These are phyloP conservation scores for Scopus umbretta DNA, from an alignment of 2,113 vertebrate genomes.

Conservation along the genomic window DNA sequence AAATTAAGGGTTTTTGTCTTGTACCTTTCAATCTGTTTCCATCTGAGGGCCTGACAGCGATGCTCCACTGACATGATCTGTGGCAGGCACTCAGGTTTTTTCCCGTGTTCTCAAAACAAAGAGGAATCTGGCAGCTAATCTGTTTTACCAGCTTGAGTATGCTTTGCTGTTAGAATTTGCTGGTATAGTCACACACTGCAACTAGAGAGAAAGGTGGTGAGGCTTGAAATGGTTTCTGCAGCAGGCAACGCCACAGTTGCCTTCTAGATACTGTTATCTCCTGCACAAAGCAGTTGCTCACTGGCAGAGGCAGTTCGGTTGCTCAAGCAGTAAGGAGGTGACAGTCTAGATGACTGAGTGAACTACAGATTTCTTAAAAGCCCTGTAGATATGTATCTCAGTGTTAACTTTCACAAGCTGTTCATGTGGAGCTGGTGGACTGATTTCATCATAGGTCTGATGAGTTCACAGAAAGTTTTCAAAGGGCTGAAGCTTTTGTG, in stretches of 20 bases:
- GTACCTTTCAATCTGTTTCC: neutral
- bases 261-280: neutral
- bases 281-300: neutral
- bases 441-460: neutral
- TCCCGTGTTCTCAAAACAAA: neutral
- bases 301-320: neutral
- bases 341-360: neutral
- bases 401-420: neutral
- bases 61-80: accelerated
- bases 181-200: neutral
- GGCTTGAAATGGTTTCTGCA: neutral
- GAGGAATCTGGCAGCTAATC: neutral
- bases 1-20: neutral
- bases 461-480: neutral
- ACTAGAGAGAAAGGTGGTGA: neutral
- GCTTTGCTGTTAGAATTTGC: neutral
- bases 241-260: neutral
- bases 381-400: neutral
- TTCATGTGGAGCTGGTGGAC: neutral
- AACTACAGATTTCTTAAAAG: neutral
- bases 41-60: neutral
- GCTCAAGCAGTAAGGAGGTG: neutral
- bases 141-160: neutral
- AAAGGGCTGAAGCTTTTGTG: neutral
- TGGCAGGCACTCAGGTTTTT: neutral